phyloP scores from a whole-genome alignment of 2,888 invertebrate genomes.

The Yponomeuta cagnagella region DNA sequence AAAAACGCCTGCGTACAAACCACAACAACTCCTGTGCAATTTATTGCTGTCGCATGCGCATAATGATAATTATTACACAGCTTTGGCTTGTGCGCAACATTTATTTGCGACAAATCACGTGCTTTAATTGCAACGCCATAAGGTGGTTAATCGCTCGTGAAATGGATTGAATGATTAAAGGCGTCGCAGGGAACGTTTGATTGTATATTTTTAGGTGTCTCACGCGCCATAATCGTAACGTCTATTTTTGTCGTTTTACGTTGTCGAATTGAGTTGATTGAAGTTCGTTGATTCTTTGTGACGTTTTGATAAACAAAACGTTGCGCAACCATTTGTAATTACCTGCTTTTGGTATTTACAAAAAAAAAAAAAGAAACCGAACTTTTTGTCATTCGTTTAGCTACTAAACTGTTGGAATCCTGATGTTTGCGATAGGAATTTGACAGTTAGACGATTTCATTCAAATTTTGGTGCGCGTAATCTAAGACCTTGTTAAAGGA shows the following conservation, averaged over 20 bases:
- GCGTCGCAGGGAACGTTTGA: background rate
- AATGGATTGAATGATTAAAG: background rate
- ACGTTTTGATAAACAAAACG: background rate
- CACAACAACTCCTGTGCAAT: too few species aligned
- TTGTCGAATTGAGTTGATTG: background rate
- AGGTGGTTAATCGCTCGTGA: background rate
- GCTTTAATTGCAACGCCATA: background rate
- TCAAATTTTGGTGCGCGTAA: too few species aligned
- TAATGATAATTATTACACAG: background rate
- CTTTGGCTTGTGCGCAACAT: background rate
- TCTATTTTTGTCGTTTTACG: background rate
- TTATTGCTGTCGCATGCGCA: constrained; percentile 11
- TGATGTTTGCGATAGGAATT: too few species aligned
- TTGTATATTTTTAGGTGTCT: background rate
- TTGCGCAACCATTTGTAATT: too few species aligned
- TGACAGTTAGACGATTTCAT: too few species aligned
- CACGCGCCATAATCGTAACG: background rate
- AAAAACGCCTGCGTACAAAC: too few species aligned
- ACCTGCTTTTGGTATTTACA: too few species aligned
- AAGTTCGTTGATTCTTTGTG: constrained; percentile 1
- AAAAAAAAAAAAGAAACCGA: too few species aligned
- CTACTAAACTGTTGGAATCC: too few species aligned
- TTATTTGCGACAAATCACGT: background rate
- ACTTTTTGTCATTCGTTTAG: too few species aligned
- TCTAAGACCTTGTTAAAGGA: too few species aligned